These are phyloP conservation scores for Piezodorus guildinii DNA, from an alignment of 1,140 invertebrate species.

Conservation along the genomic window DNA sequence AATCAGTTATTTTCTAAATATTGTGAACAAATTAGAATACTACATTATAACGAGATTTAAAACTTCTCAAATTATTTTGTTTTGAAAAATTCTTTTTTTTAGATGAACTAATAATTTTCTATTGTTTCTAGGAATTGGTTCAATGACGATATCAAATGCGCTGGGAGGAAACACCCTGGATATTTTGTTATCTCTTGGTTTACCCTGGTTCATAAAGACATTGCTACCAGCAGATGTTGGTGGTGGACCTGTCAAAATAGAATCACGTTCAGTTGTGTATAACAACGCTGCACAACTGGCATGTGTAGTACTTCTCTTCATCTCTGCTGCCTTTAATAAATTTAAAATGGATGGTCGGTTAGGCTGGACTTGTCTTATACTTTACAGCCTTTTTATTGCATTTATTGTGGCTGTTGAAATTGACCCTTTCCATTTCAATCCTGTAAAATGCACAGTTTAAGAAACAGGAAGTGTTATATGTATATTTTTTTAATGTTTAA, in stretches of 20 bases:
- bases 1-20: too few relatives aligned
- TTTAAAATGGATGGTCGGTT: slow-evolving; percentile 27
- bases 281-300: slow-evolving; percentile 29
- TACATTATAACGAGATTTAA: too few relatives aligned
- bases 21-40: too few relatives aligned
- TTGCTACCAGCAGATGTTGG: slow-evolving; percentile 37
- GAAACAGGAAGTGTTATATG: too few relatives aligned
- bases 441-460: too few relatives aligned
- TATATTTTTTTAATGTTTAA: too few relatives aligned
- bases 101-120: too few relatives aligned
- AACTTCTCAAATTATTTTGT: too few relatives aligned
- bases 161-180: slow-evolving; percentile 75
- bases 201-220: slow-evolving; percentile 72
- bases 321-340: slow-evolving; percentile 26
- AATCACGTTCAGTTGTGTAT: slow-evolving; percentile 27
- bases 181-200: slow-evolving; percentile 69
- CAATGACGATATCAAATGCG: slow-evolving; percentile 75
- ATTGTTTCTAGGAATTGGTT: slow-evolving; percentile 53
- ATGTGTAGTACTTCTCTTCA: slow-evolving; percentile 27
- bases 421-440: slow-evolving; percentile 12
- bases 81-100: too few relatives aligned
- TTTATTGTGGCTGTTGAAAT: slow-evolving; percentile 27
- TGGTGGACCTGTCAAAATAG: slow-evolving; percentile 28
- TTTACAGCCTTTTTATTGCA: slow-evolving; percentile 28
- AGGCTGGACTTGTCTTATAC: slow-evolving; percentile 27